phyloP scores from a whole-genome alignment of 2,888 invertebrate genomes.

The Chymomyza amoena region DNA sequence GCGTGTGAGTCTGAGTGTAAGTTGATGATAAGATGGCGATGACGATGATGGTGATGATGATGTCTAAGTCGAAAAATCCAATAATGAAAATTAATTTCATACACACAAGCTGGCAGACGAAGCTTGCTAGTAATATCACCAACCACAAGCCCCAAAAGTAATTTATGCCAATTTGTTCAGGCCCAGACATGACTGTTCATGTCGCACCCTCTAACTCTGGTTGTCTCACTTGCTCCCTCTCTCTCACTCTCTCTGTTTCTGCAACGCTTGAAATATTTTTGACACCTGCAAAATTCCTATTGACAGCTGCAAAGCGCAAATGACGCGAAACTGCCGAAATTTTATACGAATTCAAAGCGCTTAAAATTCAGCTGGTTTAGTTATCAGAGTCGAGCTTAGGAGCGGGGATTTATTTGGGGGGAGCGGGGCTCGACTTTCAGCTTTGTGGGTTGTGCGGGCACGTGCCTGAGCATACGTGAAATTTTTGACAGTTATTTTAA shows the following conservation, averaged over 20 bases:
- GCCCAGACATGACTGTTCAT: conserved; percentile 31
- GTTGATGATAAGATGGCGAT: conserved; percentile 69
- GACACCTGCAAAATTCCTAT: conserved; percentile 73
- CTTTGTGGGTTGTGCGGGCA: conserved; percentile 23
- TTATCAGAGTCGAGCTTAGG: background rate
- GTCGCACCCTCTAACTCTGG: background rate
- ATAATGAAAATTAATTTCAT: conserved; percentile 71
- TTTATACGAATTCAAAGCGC: conserved; percentile 62
- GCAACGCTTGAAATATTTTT: conserved; percentile 69
- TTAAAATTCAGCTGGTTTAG: conserved; percentile 23
- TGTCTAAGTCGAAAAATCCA: conserved; percentile 71
- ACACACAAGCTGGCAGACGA: conserved; percentile 3
- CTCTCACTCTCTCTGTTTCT: background rate
- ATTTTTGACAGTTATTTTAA: conserved; percentile 74
- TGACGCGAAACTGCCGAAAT: conserved; percentile 17
- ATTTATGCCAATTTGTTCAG: conserved; percentile 67
- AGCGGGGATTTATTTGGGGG: background rate
- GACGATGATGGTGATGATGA: conserved; percentile 65
- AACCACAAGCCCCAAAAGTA: conserved; percentile 49
- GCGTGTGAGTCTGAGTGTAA: conserved; percentile 34
- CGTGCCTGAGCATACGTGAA: conserved; percentile 49
- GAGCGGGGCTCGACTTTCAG: background rate
- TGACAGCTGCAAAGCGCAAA: conserved; percentile 57
- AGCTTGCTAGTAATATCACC: too few species aligned
- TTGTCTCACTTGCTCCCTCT: background rate